Evolutionary conservation across 2,888 invertebrate genomes (phyloP).

Genomic region (Cephus rjabovi): DNA sequence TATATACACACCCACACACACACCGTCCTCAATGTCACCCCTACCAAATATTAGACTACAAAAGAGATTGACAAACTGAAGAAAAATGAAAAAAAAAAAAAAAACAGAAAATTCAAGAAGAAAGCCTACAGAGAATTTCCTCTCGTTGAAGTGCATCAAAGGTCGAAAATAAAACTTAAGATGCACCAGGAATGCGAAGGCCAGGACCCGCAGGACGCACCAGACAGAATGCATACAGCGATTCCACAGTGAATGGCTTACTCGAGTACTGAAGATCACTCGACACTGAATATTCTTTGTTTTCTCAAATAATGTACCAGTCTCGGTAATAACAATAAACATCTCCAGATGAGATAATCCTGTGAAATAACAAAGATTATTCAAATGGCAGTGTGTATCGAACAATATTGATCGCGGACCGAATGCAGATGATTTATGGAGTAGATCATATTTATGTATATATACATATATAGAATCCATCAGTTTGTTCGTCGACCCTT

Average conservation of each 20-base stretch:
- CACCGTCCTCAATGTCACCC: not conserved
- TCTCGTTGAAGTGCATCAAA: not conserved
- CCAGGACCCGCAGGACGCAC: not conserved
- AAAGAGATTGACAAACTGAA: not conserved
- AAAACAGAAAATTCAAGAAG: not conserved
- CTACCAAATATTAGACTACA: not conserved
- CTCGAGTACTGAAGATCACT: not conserved
- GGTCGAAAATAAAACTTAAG: not conserved
- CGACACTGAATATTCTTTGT: not conserved
- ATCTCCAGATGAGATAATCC: not conserved
- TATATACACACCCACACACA: too few relatives aligned
- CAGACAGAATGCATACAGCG: not conserved
- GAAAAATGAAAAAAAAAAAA: not conserved
- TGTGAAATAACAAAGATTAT: not conserved
- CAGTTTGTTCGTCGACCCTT: constrained; percentile 8
- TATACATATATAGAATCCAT: not conserved
- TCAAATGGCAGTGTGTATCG: not conserved
- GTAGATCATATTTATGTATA: not conserved
- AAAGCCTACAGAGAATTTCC: not conserved
- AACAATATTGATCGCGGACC: not conserved
- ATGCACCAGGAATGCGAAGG: not conserved
- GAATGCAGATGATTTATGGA: not conserved
- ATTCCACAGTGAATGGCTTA: not conserved
- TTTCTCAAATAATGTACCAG: not conserved
- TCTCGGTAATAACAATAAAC: not conserved